A percentile compares a stretch with the other conserved stretches of the same genome.
phyloP scores from a whole-genome alignment of 1,140 invertebrate genomes.

The Caenorhabditis elegans region WBcel235 BX284602.5:8530001-8530500 shows the following conservation, averaged over 20 bases:
- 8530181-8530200: background rate
- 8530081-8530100: background rate
- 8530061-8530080: background rate
- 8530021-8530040: background rate
- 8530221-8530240: background rate
- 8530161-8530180: background rate
- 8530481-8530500: too few species aligned
- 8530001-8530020: background rate
- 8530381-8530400: too few species aligned
- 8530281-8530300: too few species aligned
- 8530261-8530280: too few species aligned
- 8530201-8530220: background rate
- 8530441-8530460: too few species aligned
- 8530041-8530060: background rate
- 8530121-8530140: background rate
- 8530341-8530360: too few species aligned
- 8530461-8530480: too few species aligned
- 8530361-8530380: too few species aligned
- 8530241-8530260: conserved; percentile 26
- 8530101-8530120: background rate
- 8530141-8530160: background rate
- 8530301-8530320: too few species aligned
- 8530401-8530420: too few species aligned
- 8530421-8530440: too few species aligned
- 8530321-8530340: too few species aligned